These are phyloP conservation scores for Nymphalis polychloros DNA, from an alignment of 2,888 invertebrate species.

Conservation along the genomic window DNA sequence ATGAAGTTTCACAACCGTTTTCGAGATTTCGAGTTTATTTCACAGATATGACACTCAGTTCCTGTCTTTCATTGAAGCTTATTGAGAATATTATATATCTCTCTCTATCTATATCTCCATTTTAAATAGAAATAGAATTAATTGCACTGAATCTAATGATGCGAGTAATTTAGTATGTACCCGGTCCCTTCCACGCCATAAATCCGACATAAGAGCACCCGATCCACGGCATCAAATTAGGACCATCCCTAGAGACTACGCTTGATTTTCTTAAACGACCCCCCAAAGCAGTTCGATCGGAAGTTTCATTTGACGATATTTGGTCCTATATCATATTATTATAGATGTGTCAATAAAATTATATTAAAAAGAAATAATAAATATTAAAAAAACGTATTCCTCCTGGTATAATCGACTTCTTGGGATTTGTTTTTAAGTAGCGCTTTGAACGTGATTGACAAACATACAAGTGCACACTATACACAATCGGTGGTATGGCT, in stretches of 20 bases:
- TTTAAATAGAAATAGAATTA: conserved; percentile 11
- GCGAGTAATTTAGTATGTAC: conserved; percentile 34
- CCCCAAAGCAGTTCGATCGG: conserved; percentile 21
- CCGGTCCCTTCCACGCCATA: conserved; percentile 36
- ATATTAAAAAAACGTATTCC: too few species aligned
- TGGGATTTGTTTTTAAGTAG: too few species aligned
- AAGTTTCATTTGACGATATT: conserved; percentile 18
- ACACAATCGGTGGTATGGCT: too few species aligned
- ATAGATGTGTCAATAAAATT: neutral
- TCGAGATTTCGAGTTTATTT: too few species aligned
- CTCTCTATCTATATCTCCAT: neutral
- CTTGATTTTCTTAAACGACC: conserved; percentile 32
- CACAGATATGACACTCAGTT: too few species aligned
- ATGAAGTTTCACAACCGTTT: too few species aligned
- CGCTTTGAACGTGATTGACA: too few species aligned
- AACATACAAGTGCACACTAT: too few species aligned
- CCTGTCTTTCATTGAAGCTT: too few species aligned
- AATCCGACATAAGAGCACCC: conserved; percentile 40
- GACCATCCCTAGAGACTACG: conserved; percentile 25
- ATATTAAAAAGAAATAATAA: too few species aligned
- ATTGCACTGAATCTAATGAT: conserved; percentile 31
- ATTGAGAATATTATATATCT: neutral
- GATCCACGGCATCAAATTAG: conserved; percentile 48
- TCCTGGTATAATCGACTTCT: too few species aligned
- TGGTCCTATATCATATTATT: neutral